Percentiles rank a stretch among this genome's conserved stretches.
These are phyloP conservation scores for Esox masquinongy DNA, from an alignment of 2,797 vertebrate genomes.

Conservation along the genomic window DNA sequence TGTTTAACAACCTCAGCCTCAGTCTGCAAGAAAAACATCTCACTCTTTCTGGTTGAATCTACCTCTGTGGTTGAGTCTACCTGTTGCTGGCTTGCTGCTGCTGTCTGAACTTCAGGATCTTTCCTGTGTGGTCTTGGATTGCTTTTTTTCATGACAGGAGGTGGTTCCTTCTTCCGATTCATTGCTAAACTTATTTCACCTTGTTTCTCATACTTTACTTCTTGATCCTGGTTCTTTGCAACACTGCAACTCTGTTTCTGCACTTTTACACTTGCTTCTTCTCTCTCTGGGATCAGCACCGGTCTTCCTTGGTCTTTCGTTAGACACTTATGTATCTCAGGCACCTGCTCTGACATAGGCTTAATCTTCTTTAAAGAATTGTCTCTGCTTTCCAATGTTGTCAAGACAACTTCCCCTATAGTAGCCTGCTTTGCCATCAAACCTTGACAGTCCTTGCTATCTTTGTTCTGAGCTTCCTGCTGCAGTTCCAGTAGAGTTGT, in stretches of 20 bases:
- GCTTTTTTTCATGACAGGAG: constrained; percentile 69
- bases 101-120: constrained; percentile 27
- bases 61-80: constrained; percentile 25
- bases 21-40: constrained; percentile 20
- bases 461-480: constrained; percentile 39
- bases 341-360: constrained; percentile 3
- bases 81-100: constrained; percentile 19
- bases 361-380: constrained; percentile 20
- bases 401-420: constrained; percentile 10
- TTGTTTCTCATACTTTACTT: constrained; percentile 34
- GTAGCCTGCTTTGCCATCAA: constrained; percentile 29
- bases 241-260: constrained; percentile 24
- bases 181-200: constrained; percentile 3
- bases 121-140: constrained; percentile 36
- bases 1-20: neutral
- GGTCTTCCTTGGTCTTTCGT: constrained; percentile 20
- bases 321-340: constrained; percentile 17
- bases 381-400: constrained; percentile 35
- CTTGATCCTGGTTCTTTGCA: constrained; percentile 18
- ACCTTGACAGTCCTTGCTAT: constrained; percentile 19
- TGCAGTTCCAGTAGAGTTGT: neutral
- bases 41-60: constrained; percentile 31
- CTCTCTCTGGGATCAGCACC: constrained; percentile 4
- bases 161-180: constrained; percentile 57
- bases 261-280: constrained; percentile 24